phyloP scores from a whole-genome alignment of 2,888 invertebrate species.

The Rhamphomyia laevipes region DNA sequence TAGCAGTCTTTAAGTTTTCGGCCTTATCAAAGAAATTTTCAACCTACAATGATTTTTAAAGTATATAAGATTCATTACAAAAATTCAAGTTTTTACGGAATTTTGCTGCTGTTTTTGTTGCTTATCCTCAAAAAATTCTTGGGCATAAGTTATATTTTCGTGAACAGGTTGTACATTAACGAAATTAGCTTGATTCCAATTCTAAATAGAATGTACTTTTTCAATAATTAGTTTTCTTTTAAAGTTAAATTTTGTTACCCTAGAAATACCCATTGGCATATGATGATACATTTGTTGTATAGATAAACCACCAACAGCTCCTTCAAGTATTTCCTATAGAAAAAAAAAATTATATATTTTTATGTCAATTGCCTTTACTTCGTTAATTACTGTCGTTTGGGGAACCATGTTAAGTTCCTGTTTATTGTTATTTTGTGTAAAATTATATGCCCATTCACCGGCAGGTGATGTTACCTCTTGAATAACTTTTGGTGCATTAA shows the following conservation, averaged over 20 bases:
- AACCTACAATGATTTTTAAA: not conserved
- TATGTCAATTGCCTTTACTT: too few relatives aligned
- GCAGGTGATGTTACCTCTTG: constrained; percentile 18
- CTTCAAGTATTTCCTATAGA: too few relatives aligned
- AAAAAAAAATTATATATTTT: too few relatives aligned
- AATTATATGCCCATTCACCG: constrained; percentile 54
- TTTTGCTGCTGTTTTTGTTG: constrained; percentile 9
- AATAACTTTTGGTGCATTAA: constrained; percentile 25
- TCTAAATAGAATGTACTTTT: constrained; percentile 9
- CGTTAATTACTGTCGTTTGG: too few relatives aligned
- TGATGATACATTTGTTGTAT: too few relatives aligned
- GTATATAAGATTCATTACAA: too few relatives aligned
- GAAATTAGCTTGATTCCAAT: constrained; percentile 20
- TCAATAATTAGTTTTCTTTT: too few relatives aligned
- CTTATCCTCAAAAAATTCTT: constrained; percentile 30
- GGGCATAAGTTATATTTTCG: constrained; percentile 23
- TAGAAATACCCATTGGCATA: too few relatives aligned
- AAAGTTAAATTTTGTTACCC: too few relatives aligned
- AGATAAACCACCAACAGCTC: too few relatives aligned
- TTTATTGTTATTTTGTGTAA: constrained; percentile 29
- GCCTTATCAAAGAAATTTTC: not conserved
- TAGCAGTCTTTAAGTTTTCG: not conserved
- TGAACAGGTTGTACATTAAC: constrained; percentile 26
- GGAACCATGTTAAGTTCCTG: too few relatives aligned
- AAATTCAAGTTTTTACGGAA: too few relatives aligned